Conservation (phyloP, 2,113 vertebrate genomes). For the Poecile atricapillus region DNA sequence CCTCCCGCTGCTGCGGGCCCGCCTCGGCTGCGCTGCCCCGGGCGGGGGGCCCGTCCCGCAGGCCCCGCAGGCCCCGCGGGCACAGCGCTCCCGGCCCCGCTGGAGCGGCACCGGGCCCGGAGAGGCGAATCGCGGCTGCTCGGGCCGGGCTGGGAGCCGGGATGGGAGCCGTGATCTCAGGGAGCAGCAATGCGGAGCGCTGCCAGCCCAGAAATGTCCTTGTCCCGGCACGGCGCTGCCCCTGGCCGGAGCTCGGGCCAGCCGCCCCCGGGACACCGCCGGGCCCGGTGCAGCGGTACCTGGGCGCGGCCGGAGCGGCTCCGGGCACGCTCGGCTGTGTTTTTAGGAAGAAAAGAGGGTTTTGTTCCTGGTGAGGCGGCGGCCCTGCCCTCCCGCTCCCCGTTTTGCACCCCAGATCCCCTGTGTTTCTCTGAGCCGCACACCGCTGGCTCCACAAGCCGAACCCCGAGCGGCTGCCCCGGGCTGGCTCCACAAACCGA, state of each 20-base stretch:
- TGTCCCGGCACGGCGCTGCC: neutral
- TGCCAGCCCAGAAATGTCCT: constrained; percentile 17
- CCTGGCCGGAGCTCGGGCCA: neutral
- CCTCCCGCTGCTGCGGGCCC: neutral
- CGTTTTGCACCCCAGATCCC: neutral
- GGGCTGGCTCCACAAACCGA: rapidly evolving
- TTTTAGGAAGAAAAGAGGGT: neutral
- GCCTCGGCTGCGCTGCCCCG: neutral
- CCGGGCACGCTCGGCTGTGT: neutral
- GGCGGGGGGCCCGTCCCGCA: no score
- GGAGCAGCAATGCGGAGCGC: neutral
- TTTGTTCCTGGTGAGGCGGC: neutral
- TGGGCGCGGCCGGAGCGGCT: neutral
- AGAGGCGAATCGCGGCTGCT: rapidly evolving
- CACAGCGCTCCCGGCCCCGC: neutral
- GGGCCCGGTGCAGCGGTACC: no score
- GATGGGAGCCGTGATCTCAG: neutral
- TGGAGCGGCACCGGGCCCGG: neutral
- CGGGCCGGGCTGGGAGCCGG: neutral
- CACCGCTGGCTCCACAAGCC: rapidly evolving
- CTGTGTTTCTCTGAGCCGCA: neutral
- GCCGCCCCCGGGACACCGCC: neutral
- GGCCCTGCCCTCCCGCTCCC: neutral
- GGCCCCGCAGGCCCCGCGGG: neutral
- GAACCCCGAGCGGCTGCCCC: no score